Conservation (phyloP, 2,888 invertebrate genomes). For the Neoitamus cyanurus region DNA sequence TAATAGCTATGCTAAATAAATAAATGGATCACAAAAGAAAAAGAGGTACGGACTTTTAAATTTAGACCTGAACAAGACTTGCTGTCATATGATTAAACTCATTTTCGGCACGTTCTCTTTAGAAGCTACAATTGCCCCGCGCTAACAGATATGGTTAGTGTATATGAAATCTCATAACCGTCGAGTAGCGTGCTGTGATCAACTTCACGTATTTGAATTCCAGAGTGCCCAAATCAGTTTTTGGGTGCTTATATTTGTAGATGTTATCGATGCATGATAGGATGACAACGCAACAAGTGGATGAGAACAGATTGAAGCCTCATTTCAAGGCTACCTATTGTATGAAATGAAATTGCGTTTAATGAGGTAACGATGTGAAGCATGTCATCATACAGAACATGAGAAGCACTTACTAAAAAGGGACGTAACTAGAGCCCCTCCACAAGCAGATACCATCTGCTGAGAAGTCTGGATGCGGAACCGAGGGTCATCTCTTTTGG, state of each 20-base stretch:
- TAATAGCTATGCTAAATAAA: too few relatives aligned
- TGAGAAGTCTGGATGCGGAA: slow-evolving; percentile 71
- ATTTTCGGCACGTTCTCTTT: too few relatives aligned
- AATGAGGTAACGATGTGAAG: neutral
- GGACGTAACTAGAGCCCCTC: slow-evolving; percentile 90
- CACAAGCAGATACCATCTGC: slow-evolving; percentile 67
- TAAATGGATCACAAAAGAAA: too few relatives aligned
- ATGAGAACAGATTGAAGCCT: neutral
- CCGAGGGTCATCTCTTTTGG: slow-evolving; percentile 74
- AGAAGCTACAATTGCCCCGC: too few relatives aligned
- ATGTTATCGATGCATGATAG: neutral
- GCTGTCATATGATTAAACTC: too few relatives aligned
- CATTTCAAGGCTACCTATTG: neutral
- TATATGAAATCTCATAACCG: too few relatives aligned
- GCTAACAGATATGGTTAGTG: too few relatives aligned
- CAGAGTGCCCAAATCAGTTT: too few relatives aligned
- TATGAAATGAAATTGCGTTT: neutral
- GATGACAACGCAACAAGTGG: neutral
- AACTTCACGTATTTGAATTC: too few relatives aligned
- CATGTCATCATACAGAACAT: neutral
- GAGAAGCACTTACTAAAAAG: slow-evolving; percentile 76
- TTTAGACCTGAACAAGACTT: too few relatives aligned
- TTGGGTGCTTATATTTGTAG: neutral
- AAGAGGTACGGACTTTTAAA: too few relatives aligned
- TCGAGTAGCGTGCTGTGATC: too few relatives aligned